phyloP scores from a whole-genome alignment of 2,888 invertebrate species.

The Trichopoda pennipes region DNA sequence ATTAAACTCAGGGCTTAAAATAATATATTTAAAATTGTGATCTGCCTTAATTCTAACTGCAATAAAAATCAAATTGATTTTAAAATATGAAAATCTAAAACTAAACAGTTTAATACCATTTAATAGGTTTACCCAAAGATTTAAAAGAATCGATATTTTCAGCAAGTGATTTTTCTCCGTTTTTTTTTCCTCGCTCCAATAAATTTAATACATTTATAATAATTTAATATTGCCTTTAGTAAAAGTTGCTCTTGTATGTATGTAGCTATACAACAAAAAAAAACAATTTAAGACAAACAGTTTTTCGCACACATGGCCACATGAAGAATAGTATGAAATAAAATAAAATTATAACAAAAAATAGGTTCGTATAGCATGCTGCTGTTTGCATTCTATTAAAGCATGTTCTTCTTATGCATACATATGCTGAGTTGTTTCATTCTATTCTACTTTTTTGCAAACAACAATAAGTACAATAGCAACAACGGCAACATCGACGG shows the following conservation, averaged over 20 bases:
- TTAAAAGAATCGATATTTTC: neutral
- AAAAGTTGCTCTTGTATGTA: slow-evolving; percentile 56
- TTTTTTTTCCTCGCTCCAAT: neutral
- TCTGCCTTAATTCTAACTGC: too few species aligned
- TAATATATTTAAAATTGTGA: too few species aligned
- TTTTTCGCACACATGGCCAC: slow-evolving; percentile 15
- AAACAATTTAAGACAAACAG: slow-evolving; percentile 27
- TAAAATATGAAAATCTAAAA: too few species aligned
- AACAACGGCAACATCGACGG: slow-evolving; percentile 10
- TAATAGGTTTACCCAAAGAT: neutral
- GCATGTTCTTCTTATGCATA: slow-evolving; percentile 38
- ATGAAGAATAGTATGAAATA: slow-evolving; percentile 13
- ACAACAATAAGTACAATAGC: slow-evolving; percentile 23
- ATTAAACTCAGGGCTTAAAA: too few species aligned
- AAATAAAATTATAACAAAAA: slow-evolving; percentile 13
- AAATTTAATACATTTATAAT: slow-evolving; percentile 27
- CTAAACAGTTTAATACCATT: too few species aligned
- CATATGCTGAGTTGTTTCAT: neutral
- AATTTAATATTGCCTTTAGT: slow-evolving; percentile 64
- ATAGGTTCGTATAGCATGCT: slow-evolving; percentile 4
- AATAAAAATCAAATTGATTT: too few species aligned
- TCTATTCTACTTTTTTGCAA: slow-evolving; percentile 23
- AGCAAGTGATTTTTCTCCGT: neutral
- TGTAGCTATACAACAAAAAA: neutral
- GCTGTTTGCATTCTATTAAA: slow-evolving; percentile 61